phyloP scores from a whole-genome alignment of 2,797 vertebrate species.

The Anguilla megastoma region DNA sequence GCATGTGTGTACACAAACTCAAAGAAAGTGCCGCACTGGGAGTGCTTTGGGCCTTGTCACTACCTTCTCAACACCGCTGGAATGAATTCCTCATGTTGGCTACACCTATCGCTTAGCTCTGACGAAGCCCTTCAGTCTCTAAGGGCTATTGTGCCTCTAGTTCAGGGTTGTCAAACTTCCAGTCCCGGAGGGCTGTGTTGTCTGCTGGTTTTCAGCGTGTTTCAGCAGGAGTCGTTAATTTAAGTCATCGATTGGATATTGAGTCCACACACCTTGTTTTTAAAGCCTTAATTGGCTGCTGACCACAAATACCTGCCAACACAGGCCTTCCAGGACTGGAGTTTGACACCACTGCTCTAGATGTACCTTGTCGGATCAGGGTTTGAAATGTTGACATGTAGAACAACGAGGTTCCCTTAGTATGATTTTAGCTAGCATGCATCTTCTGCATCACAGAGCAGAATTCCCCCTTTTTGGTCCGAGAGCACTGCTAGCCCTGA shows the following conservation, averaged over 20 bases:
- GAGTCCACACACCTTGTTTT: no score
- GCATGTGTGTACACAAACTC: slow-evolving; percentile 51
- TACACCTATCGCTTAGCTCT: slow-evolving; percentile 45
- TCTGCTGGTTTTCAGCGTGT: no score
- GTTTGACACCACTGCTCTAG: no score
- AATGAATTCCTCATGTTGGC: slow-evolving; percentile 60
- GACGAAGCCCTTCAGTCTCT: slow-evolving; percentile 10
- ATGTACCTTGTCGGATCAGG: neutral
- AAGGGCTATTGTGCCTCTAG: neutral
- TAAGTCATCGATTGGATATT: no score
- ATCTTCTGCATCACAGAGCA: neutral
- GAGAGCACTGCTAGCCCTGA: no score
- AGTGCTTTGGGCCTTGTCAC: slow-evolving; percentile 52
- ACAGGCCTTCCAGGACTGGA: no score
- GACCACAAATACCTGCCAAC: no score
- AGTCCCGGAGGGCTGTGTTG: no score
- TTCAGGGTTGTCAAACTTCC: no score
- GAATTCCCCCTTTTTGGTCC: no score
- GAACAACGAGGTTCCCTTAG: neutral
- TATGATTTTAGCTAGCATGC: neutral
- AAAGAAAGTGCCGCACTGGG: slow-evolving; percentile 53
- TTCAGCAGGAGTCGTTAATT: no score
- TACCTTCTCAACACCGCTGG: slow-evolving; percentile 52
- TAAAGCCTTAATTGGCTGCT: no score
- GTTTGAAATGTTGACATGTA: neutral